Conservation (phyloP, 2,888 invertebrate species). For the Parasteatoda lunata region DNA sequence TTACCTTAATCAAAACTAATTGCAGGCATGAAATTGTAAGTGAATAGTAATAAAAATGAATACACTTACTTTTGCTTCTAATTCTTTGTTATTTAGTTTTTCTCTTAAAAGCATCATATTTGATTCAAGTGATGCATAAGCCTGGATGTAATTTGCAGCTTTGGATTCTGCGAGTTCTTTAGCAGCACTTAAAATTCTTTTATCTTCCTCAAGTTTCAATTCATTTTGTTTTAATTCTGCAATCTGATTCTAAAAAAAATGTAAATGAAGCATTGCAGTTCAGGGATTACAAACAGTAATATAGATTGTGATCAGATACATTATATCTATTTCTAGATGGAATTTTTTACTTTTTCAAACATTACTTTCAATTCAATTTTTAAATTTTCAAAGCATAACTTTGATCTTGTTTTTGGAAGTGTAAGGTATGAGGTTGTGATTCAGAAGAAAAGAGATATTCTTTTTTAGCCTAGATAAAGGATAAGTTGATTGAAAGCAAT, state of each 20-base stretch:
- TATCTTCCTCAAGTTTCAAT: slow-evolving; percentile 30
- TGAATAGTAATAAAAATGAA: not conserved
- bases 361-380: no score
- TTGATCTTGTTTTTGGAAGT: no score
- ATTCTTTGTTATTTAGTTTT: slow-evolving; percentile 17
- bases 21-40: no score
- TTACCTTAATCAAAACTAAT: no score
- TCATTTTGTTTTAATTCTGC: slow-evolving; percentile 36
- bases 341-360: no score
- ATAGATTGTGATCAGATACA: no score
- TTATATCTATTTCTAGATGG: no score
- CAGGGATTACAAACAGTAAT: not conserved
- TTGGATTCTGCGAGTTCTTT: slow-evolving; percentile 44
- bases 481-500: no score
- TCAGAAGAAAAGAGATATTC: no score
- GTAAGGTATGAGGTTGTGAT: no score
- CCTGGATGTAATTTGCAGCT: slow-evolving; percentile 22
- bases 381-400: no score
- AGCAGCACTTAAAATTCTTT: slow-evolving; percentile 1
- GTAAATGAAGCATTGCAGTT: not conserved
- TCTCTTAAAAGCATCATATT: slow-evolving; percentile 29
- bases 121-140: slow-evolving; percentile 23
- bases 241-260: slow-evolving; percentile 24
- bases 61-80: slow-evolving; percentile 31
- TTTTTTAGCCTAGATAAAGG: no score